Base-by-base conservation (phyloP, 92 coral and sea anemone species). In the Epizoanthus fatuus region DNA sequence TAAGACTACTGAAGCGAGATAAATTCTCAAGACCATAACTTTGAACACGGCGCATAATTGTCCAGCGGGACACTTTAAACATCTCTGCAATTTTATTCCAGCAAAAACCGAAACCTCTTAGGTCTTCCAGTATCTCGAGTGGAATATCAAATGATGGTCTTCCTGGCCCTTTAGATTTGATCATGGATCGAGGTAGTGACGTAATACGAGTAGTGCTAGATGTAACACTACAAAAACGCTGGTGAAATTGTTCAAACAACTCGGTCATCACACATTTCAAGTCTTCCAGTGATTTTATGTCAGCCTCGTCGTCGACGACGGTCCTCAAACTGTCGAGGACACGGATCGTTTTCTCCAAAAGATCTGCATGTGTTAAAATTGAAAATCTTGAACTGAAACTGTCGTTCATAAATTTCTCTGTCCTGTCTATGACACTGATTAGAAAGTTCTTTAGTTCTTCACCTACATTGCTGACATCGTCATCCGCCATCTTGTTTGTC, bases 1-100 rank as follows among this genome's bases (percentile, higher is more conserved):
- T 75, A 66, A 90, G 83, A 72, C 57, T 69, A 39, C 84, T 90
- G 44, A 81, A 86, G 42, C 16, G 35, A 8, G 83, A 79, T 25
- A 85, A 37, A 37, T 73, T 75, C 54, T 86, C 89, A 9, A 86
- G 56, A 5, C 72, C 74, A 69, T 71, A 90, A 52, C 54, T 71
- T 53, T 55, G 85, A 80, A 86, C 87, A 74, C 81, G 88, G 19
- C 87, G 91, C 86, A 86, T 63, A 4, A 75, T 63, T 86, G 87
- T 90, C 93, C 93, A 86, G n/a, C 85, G 87, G 42, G 87, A 90
- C 37, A 66, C 90, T 57, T 75, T 59, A 19, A 81, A 91, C 77
- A 90, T 86, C 16, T 72, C 49, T 16, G 79, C 88, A 62, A 87
- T 70, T 81, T 90, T 90, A 51, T 35, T 51, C 87, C 93, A 90